Evolutionary conservation across 2,797 vertebrate genomes (phyloP), one percentile per base, ranked within the genome.

Genomic region (Naso thynnoides): DNA sequence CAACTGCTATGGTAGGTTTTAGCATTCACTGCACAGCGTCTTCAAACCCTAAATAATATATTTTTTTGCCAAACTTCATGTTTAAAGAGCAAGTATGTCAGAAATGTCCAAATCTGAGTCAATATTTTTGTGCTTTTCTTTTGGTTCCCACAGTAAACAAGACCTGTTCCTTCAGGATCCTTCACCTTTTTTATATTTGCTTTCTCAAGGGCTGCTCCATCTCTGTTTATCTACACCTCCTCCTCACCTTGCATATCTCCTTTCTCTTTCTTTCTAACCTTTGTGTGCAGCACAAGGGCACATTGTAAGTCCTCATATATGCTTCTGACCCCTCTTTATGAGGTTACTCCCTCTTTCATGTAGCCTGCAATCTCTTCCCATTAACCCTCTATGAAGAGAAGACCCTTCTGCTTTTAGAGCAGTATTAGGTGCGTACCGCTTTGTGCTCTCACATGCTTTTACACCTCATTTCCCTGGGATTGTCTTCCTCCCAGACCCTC

Each of bases 251-350:
- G 23, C 4, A 1, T 47, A 14, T 60, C 49, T 42, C 62, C 27
- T 14, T 5, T 29, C 15, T 59, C 29, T 65, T 62, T 59, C 55
- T 41, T 18, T 53, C 21, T 39, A 9, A 13, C 1, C 8, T 1
- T 2, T 54, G 21, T 15, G 52, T 74, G 48, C 41, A 59, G 58
- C 41, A 47, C 29, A 68, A 42, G 79, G 55, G 42, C 61, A 67
- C 58, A 50, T 36, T 55, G 18, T 59, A 26, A 41, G 57, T 71
- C 47, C 65, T 71, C 55, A 31, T 49, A 39, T 62, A 71, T 74
- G 54, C 70, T 53, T 58, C 31, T 80, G 66, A 83, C 72, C 79
- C 23, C 59, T 84, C 69, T 90, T 83, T 69, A 82, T 85, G 39
- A 80, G 76, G 78, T 81, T 26, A 73, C 65, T 44, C 45, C 45